Percentiles rank a stretch among this genome's conserved stretches.
phyloP scores from a whole-genome alignment of 2,113 vertebrate genomes.

The Mustelus asterias region DNA sequence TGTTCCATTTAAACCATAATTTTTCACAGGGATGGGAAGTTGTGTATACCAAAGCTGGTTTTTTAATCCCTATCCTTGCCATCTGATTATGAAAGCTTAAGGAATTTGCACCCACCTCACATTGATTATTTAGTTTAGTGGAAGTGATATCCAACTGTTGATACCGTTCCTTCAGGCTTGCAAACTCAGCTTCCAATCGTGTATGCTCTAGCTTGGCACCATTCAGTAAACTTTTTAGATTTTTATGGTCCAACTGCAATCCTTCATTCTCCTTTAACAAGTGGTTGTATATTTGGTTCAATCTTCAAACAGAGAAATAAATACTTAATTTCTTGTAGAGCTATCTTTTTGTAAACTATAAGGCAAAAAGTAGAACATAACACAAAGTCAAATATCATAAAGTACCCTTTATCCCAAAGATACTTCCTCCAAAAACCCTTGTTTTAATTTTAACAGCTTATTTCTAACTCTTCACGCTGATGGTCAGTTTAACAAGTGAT shows the following conservation, averaged over 20 bases:
- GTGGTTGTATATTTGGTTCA: constrained; percentile 72
- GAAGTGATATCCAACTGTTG: constrained; percentile 94
- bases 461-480: background rate
- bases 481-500: background rate
- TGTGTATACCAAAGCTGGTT: background rate
- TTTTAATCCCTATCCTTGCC: background rate
- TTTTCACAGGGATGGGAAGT: background rate
- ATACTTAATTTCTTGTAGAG: background rate
- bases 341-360: background rate
- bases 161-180: constrained; percentile 87
- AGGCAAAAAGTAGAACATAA: background rate
- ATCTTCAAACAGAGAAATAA: constrained; percentile 56
- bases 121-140: constrained; percentile 93
- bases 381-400: background rate
- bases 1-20: background rate
- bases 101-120: constrained; percentile 66
- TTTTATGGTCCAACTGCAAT: constrained; percentile 89
- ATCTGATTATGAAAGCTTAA: background rate
- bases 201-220: constrained; percentile 88
- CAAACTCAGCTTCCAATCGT: constrained; percentile 89
- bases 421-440: background rate
- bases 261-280: constrained; percentile 83
- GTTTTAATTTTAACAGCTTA: background rate
- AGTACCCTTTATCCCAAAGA: background rate
- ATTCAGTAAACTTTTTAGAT: constrained; percentile 80